Base-by-base conservation (phyloP, 2,113 vertebrate genomes). In the Morone chrysops region DNA sequence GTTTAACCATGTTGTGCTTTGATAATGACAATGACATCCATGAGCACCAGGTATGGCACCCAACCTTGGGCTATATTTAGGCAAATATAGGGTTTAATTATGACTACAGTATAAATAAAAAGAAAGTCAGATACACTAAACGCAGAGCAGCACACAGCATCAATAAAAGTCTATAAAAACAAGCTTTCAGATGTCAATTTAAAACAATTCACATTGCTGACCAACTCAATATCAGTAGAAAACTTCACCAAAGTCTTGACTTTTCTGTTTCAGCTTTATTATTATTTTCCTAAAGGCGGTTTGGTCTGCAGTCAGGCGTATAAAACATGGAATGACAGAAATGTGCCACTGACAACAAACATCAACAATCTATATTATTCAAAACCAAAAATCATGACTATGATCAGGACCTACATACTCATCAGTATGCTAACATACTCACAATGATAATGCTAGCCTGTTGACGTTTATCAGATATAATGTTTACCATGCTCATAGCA, bases 1-100 rank as follows among this genome's bases (percentile, higher is more conserved):
- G 87, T 91, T 93, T 84, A 90, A 80, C 72, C 41, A 11, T 72
- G 81, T 72, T 89, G 85, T 20, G 75, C 80, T 89, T 78, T 87
- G 84, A 92, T 91, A 88, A 92, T 88, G 80, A 88, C 86, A 85
- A 69, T 85, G 86, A 86, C 78, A 70, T 78, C 66, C 69, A 60
- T 73, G 61, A 78, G 76, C 63, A 90, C 68, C 78, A 83, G 82
- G 75, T 86, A 68, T 6, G 10, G 38, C 66, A 66, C 12, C 36
- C 12, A 77, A 75, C 73, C 81, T 20, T 53, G 57, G 48, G 48
- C 61, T 81, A 82, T 90, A 84, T 79, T 85, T 92, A 62, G 25
- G 12, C 67, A 59, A 77, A 87, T 41, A 36, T 43, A 69, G 73
- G 10, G 65, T 75, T 70, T 56, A 22, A 54, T 80, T 72, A 6